These are phyloP conservation scores for Plebejus argus DNA, from an alignment of 2,888 invertebrate species.

Conservation along the genomic window DNA sequence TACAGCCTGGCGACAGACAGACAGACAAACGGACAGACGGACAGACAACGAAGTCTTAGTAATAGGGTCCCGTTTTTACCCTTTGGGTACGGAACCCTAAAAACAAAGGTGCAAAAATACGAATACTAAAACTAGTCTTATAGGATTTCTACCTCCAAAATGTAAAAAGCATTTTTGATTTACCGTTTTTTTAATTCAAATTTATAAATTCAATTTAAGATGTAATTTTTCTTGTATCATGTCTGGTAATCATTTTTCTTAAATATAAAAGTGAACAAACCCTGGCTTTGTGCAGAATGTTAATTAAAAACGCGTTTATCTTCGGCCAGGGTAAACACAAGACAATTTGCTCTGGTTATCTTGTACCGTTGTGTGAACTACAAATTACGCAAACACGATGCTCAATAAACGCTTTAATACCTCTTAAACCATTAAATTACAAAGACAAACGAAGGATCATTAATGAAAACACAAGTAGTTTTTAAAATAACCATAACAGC, in stretches of 20 bases:
- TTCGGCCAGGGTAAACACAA: neutral
- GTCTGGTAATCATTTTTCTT: neutral
- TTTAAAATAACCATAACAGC: neutral
- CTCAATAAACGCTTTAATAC: neutral
- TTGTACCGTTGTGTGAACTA: slow-evolving; percentile 9
- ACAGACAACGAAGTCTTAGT: too few species aligned
- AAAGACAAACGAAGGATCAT: neutral
- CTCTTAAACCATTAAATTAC: neutral
- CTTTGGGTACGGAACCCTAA: too few species aligned
- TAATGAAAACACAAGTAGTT: neutral
- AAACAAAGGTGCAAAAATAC: too few species aligned
- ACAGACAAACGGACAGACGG: too few species aligned
- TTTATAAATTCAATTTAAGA: neutral
- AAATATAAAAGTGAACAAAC: neutral
- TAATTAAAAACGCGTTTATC: neutral
- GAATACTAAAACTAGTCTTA: too few species aligned
- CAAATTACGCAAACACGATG: slow-evolving; percentile 1
- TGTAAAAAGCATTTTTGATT: neutral
- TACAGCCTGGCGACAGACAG: too few species aligned
- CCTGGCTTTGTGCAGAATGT: neutral
- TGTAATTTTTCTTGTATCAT: too few species aligned
- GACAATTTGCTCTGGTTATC: slow-evolving; percentile 5
- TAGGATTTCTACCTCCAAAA: neutral
- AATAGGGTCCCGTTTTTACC: too few species aligned
- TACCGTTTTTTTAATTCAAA: neutral